Evolutionary conservation across 2,797 vertebrate genomes (phyloP), one percentile per base, ranked within the genome.

Genomic region (Manis javanica): DNA sequence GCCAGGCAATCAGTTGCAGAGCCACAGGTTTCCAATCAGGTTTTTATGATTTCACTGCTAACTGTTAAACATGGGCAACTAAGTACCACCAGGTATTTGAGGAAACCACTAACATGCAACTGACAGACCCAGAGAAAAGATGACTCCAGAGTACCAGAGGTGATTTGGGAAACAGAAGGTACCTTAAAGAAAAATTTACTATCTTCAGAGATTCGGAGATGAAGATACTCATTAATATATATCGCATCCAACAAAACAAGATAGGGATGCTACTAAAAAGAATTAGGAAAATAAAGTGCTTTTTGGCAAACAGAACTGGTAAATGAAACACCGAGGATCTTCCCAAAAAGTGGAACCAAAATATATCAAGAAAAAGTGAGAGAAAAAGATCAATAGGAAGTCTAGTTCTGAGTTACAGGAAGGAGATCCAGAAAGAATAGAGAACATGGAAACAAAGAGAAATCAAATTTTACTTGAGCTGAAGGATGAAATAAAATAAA

Each of bases 301-400:
- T 74, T 84, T 61, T 63, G 87, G 46, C 37, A 95, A 93, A 87
- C 21, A 95, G 75, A 69, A 66, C 18, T 72, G 39, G 64, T 34
- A 93, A 93, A 79, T 39, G 78, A 84, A 94, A 61, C 53, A 92
- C 2, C 55, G 64, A 83, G 55, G 87, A 1, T 79, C 42, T 23
- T 79, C 23, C 16, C 24, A 91, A 77, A 87, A 82, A 68, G 23
- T 26, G 2, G 53, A 75, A 53, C 11, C 72, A 78, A 93, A 91
- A 63, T 68, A 63, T 68, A 78, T 55, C 72, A 87, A 91, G 64
- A 87, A 13, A 21, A 77, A 34, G 16, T 42, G 55, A 93, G 34
- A 87, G 39, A 81, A 94, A 88, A 91, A 14, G 37, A 74, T 53
- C 23, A 83, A 69, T 14, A 23, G 8, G 59, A 49, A 24, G 39